Evolutionary conservation across 2,888 invertebrate species (phyloP), one percentile per base, ranked within the genome.

Genomic region (Xestobium rufovillosum): DNA sequence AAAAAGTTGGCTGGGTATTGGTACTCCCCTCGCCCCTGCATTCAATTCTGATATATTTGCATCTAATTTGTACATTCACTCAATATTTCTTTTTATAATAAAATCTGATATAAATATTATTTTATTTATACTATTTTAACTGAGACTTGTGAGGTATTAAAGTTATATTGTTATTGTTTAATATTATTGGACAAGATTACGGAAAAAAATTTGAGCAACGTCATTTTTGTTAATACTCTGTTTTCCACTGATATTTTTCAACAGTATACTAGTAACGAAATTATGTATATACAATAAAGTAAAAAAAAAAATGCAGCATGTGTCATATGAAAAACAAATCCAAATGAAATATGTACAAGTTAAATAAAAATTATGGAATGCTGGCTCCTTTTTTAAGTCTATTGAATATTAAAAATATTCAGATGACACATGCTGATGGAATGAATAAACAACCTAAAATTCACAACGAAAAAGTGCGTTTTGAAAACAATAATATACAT

Each of bases 101-200:
- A 54, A 57, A 49, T 60, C 59, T 62, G 60, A 61, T 64, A 64
- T 65, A 63, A 62, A 64, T 66, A 63, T 58, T 41, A 41, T 43
- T 57, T 55, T 56, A 55, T 57, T 55, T 62, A 59, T 53, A 52
- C 56, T 56, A 52, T 44, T 42, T 32, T 65, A 64, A 60, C 66
- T 66, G 66, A 66, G 65, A n/a, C 53, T 60, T 53, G 54, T 65
- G 66, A 67, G 66, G 66, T 67, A 67, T 67, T 67, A 64, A 60
- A 61, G 66, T 67, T 64, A 51, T 59, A 59, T 60, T 60, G 54
- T 59, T 53, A 53, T 42, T 50, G 36, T 44, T 48, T 41, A 34
- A 38, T 33, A 47, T 47, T 52, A 47, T 51, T 48, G 49, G 50
- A 49, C 48, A 50, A 41, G 44, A 43, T 45, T 34, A 44, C n/a